A percentile compares a stretch with the other conserved stretches of the same genome.
phyloP scores from a whole-genome alignment of 2,797 vertebrate species.

The Falco novaeseelandiae region DNA sequence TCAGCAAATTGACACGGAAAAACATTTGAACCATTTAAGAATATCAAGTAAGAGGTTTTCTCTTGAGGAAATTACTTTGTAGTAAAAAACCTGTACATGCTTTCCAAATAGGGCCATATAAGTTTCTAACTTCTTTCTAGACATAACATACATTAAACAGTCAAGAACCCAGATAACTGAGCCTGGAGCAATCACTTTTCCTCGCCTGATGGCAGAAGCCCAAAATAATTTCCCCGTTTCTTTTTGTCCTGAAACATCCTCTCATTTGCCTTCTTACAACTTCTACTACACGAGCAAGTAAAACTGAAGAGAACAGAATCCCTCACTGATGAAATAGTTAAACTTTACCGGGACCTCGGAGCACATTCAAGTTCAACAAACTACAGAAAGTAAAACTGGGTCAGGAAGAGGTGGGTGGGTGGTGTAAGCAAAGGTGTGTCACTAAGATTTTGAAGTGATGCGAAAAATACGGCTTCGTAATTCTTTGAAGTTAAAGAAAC shows the following conservation, averaged over 20 bases:
- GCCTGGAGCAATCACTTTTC: neutral
- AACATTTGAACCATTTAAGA: neutral
- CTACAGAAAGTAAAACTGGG: neutral
- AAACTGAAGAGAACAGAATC: neutral
- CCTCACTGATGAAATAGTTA: neutral
- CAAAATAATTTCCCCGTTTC: neutral
- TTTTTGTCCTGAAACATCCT: neutral
- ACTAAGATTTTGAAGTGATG: neutral
- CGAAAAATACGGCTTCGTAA: fast-evolving
- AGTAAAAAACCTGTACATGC: neutral
- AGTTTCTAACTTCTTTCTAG: neutral
- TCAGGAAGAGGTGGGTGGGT: neutral
- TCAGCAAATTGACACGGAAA: neutral
- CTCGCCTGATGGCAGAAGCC: neutral
- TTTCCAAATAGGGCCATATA: neutral
- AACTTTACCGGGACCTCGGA: neutral
- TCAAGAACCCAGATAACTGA: neutral
- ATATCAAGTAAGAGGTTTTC: neutral
- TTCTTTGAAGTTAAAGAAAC: neutral
- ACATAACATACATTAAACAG: neutral
- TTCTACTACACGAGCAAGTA: neutral
- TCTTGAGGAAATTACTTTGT: neutral
- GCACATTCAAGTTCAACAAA: neutral
- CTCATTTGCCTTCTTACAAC: neutral
- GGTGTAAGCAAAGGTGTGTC: neutral